Conservation (phyloP, 2,888 invertebrate species). For the Phorcus lineatus region DNA sequence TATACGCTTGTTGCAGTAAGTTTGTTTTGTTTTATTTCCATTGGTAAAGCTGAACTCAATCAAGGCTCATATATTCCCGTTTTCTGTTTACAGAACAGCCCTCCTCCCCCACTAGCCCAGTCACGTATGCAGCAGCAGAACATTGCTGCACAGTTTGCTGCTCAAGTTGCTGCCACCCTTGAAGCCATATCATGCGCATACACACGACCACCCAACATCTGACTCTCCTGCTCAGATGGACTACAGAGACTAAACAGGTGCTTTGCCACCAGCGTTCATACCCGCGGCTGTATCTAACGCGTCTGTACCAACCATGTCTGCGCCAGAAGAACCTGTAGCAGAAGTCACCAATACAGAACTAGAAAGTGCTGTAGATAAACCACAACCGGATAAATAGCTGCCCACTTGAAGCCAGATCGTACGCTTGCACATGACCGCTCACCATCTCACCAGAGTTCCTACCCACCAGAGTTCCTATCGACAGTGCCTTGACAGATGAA, state of each 20-base stretch:
- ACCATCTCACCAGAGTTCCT: too few species aligned
- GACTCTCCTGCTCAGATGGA: not conserved
- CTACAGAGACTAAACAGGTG: slow-evolving; percentile 6
- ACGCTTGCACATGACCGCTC: too few species aligned
- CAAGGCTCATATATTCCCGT: too few species aligned
- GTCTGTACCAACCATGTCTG: not conserved
- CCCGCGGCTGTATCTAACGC: not conserved
- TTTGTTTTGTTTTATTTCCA: too few species aligned
- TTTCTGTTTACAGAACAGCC: slow-evolving; percentile 15
- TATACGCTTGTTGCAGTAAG: too few species aligned
- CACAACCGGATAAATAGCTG: too few species aligned
- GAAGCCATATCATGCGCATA: slow-evolving; percentile 18
- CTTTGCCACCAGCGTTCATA: slow-evolving; percentile 11
- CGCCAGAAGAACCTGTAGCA: not conserved
- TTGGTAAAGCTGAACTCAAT: too few species aligned
- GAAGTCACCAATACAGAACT: not conserved
- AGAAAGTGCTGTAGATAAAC: too few species aligned
- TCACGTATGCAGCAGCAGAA: slow-evolving; percentile 32
- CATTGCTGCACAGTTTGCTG: slow-evolving; percentile 64
- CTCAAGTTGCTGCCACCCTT: slow-evolving; percentile 59
- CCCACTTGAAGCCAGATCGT: too few species aligned
- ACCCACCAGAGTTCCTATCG: too few species aligned
- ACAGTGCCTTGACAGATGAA: too few species aligned
- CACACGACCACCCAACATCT: not conserved
- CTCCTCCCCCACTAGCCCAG: slow-evolving; percentile 17